Evolutionary conservation across 2,113 vertebrate species (phyloP), one percentile per base, ranked within the genome.

Genomic region (Chrysochloris asiatica): DNA sequence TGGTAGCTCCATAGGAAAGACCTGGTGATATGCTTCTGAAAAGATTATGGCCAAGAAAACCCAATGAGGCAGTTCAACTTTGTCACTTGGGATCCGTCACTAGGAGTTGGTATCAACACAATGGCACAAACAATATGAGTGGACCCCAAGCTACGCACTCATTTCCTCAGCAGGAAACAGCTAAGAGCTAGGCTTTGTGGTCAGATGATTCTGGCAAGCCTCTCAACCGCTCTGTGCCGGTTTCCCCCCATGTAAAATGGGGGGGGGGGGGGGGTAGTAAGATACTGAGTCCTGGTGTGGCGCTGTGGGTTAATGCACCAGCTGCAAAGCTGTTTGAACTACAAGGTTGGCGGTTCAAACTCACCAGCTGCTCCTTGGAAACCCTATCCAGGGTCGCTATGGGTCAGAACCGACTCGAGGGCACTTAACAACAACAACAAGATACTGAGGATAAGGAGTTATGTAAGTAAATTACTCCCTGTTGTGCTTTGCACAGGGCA

Each of bases 161-260:
- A 6, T 80, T 71, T 93, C 61, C 38, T 92, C 54, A 47, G 36
- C 0, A 61, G 90, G 54, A 38, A 17, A 72, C 17, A 72, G 72
- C 43, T 43, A 83, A 89, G 50, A 85, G 30, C 71, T 9, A 47
- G 43, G 75, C 26, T 83, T 88, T 88, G 56, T 52, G 63, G 24
- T 71, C 56, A 73, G 19, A 52, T 17, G 54, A 88, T 38, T 47
- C 71, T 73, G 43, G 38, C 41, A 90, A 86, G 28, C 67, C 30
- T 63, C 17, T 92, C 77, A 67, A 48, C 17, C 38, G 14, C 45
- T 59, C 19, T 48, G 24, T 54, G 63, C 47, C n/a, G 19, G 67
- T 91, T 95, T 93, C 65, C n/a, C 33, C 41, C 89, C 48, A 72
- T 38, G 38, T 48, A 83, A 56, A 43, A 61, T 33, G 41, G 54